Percentiles rank a stretch among this genome's conserved stretches.
phyloP scores from a whole-genome alignment of 2,113 vertebrate species.

The Salvator merianae region DNA sequence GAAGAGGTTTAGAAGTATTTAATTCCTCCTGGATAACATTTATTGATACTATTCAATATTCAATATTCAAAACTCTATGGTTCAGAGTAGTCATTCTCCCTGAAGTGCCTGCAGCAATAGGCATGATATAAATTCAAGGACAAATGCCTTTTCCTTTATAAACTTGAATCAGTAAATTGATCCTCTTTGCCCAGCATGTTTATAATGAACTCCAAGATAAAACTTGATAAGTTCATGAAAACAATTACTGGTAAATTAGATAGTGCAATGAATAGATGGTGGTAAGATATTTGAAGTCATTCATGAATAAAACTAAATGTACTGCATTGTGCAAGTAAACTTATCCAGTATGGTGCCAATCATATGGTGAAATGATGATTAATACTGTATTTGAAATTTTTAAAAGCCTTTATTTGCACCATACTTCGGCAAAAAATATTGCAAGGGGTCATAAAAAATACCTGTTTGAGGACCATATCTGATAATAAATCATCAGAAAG shows the following conservation, averaged over 20 bases:
- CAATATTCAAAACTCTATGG: too few relatives aligned
- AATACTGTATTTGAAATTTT: constrained; percentile 25
- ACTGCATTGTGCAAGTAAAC: not conserved
- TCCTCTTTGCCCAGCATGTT: constrained; percentile 36
- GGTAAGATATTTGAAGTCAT: constrained; percentile 31
- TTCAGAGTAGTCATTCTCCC: constrained; percentile 17
- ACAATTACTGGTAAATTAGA: constrained; percentile 49
- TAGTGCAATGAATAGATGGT: constrained; percentile 23
- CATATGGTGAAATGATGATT: constrained; percentile 21
- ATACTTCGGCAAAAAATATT: not conserved
- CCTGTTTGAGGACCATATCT: constrained; percentile 2
- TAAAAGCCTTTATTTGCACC: constrained; percentile 28
- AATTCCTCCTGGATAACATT: too few relatives aligned
- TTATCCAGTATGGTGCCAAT: not conserved
- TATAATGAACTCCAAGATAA: constrained; percentile 50
- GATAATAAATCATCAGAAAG: constrained; percentile 34
- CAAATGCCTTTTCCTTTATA: constrained; percentile 39
- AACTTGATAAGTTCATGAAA: constrained; percentile 48
- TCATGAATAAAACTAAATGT: constrained; percentile 5
- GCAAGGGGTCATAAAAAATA: constrained; percentile 41
- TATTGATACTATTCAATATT: too few relatives aligned
- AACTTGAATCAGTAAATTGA: constrained; percentile 46
- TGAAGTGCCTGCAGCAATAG: constrained; percentile 35
- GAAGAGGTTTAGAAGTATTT: constrained; percentile 28
- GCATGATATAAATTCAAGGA: constrained; percentile 30